A percentile compares a stretch with the other conserved stretches of the same genome.
phyloP scores from a whole-genome alignment of 2,888 invertebrate species.

The Notodonta dromedarius region DNA sequence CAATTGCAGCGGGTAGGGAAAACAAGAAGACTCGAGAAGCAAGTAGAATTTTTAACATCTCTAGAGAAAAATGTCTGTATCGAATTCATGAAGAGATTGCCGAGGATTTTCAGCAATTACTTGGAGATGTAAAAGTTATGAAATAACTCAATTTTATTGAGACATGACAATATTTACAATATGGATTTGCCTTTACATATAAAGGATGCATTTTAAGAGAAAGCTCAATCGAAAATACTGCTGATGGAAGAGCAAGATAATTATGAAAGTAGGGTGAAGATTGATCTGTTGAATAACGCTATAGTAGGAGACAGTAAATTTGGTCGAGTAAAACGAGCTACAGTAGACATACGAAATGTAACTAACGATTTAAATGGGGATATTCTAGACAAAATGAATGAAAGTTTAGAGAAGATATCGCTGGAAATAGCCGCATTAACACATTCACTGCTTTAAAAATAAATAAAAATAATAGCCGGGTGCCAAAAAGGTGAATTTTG shows the following conservation, averaged over 20 bases:
- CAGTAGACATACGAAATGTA: not conserved
- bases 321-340: not conserved
- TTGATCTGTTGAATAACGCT: not conserved
- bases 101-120: not conserved
- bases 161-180: not conserved
- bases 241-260: not conserved
- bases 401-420: not conserved
- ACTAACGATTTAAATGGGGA: not conserved
- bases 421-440: not conserved
- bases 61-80: slow-evolving; percentile 30
- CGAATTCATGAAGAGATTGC: not conserved
- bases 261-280: not conserved
- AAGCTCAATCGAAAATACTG: not conserved
- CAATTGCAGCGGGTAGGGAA: slow-evolving; percentile 60
- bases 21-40: slow-evolving; percentile 58
- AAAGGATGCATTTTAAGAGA: not conserved
- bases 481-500: too few relatives aligned
- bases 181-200: not conserved
- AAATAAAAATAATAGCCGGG: too few relatives aligned
- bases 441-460: too few relatives aligned
- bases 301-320: not conserved
- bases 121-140: not conserved
- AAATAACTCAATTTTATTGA: not conserved
- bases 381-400: not conserved
- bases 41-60: slow-evolving; percentile 54